A percentile compares a stretch with the other conserved stretches of the same genome.
Evolutionary conservation across 2,888 invertebrate species (phyloP).

Genomic region (Belgica antarctica): DNA sequence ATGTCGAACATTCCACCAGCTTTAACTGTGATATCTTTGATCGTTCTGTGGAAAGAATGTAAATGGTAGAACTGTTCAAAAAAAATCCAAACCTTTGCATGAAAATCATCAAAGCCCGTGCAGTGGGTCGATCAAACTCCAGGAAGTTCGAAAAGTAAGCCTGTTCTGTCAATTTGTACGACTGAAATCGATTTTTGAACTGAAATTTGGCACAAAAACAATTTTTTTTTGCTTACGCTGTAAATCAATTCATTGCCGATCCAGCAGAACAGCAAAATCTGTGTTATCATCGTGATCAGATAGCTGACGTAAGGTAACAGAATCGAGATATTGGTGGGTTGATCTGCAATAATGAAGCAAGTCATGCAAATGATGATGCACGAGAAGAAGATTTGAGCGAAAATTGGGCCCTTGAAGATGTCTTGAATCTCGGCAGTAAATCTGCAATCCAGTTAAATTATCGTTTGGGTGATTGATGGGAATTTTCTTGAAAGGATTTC

Average conservation of each 20-base stretch:
- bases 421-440: conserved; percentile 48
- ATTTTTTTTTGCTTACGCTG: conserved; percentile 53
- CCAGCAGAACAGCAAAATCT: conserved; percentile 60
- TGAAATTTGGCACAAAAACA: background rate
- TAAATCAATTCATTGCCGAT: conserved; percentile 60
- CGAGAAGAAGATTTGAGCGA: conserved; percentile 51
- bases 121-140: conserved; percentile 12
- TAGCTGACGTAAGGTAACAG: conserved; percentile 59
- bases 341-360: conserved; percentile 51
- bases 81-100: conserved; percentile 21
- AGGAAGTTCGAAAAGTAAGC: conserved; percentile 38
- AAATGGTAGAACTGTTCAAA: background rate
- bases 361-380: conserved; percentile 52
- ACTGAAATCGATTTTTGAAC: too few species aligned
- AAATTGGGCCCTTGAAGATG: conserved; percentile 49
- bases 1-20: conserved; percentile 41
- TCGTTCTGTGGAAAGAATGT: background rate
- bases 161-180: conserved; percentile 26
- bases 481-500: background rate
- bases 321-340: conserved; percentile 47
- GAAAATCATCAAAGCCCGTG: conserved; percentile 21
- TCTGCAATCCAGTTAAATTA: conserved; percentile 47
- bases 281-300: conserved; percentile 58
- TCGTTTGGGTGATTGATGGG: too few species aligned
- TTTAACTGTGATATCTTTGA: background rate